Percentiles rank a stretch among this genome's conserved stretches.
phyloP scores from a whole-genome alignment of 2,113 vertebrate genomes.

The Amazona vittata region DNA sequence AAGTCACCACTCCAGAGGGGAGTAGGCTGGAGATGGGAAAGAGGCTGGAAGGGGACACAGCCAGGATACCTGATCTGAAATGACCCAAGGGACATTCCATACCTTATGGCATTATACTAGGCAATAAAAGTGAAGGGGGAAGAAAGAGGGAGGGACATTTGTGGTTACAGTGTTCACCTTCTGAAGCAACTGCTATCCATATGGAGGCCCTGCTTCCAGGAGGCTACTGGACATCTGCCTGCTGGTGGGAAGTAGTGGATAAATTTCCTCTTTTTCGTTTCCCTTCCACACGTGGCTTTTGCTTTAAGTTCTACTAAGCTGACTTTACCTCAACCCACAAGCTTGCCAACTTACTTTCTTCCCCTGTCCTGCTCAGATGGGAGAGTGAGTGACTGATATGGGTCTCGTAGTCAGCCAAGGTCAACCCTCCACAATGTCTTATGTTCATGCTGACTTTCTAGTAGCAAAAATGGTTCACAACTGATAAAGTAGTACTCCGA shows the following conservation, averaged over 20 bases:
- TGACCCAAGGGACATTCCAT: not conserved
- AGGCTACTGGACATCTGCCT: not conserved
- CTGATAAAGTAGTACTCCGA: not conserved
- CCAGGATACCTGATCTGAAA: not conserved
- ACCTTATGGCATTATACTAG: too few relatives aligned
- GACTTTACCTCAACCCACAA: not conserved
- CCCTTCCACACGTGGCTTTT: accelerated
- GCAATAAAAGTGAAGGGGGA: not conserved
- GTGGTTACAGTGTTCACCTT: not conserved
- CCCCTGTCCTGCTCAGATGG: not conserved
- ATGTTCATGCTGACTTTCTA: not conserved
- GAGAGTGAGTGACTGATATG: not conserved
- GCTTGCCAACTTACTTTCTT: not conserved
- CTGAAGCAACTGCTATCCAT: not conserved
- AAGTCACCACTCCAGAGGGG: not conserved
- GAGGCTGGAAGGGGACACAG: not conserved
- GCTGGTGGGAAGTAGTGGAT: not conserved
- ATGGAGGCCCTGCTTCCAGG: not conserved
- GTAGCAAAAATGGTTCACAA: not conserved
- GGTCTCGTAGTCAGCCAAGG: not conserved
- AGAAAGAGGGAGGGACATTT: not conserved
- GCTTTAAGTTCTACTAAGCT: not conserved
- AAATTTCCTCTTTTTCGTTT: not conserved
- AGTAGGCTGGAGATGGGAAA: not conserved
- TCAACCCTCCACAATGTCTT: not conserved